Evolutionary conservation across 2,797 vertebrate species (phyloP).

Genomic region (Rhinichthys osculus): DNA sequence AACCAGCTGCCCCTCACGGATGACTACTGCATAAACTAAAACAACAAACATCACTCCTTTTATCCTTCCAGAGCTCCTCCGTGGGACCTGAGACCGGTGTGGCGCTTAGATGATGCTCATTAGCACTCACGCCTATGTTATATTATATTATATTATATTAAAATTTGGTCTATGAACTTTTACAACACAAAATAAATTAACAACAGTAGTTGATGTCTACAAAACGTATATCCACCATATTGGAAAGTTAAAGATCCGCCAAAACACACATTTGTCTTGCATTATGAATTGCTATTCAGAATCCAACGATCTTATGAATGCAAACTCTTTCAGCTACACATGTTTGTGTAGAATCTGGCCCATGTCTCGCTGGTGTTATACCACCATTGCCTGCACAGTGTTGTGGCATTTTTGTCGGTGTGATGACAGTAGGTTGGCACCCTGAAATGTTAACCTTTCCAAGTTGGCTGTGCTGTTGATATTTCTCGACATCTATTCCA

Average conservation of each 20-base stretch:
- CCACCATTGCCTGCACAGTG: not conserved
- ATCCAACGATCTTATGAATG: not conserved
- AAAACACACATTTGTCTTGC: conserved; percentile 1
- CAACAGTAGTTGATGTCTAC: not conserved
- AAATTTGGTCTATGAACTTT: not conserved
- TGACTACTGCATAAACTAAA: too few relatives aligned
- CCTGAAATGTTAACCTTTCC: conserved; percentile 30
- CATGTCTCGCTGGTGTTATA: conserved; percentile 37
- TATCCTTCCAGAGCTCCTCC: too few relatives aligned
- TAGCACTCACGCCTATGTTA: too few relatives aligned
- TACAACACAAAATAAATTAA: not conserved
- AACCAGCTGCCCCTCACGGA: too few relatives aligned
- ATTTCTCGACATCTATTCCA: not conserved
- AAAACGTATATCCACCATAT: too few relatives aligned
- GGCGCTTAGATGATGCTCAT: too few relatives aligned
- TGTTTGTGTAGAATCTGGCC: not conserved
- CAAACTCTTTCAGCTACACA: not conserved
- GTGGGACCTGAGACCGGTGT: too few relatives aligned
- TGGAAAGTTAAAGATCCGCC: not conserved
- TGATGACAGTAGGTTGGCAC: conserved; percentile 22
- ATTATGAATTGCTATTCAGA: not conserved
- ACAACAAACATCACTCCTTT: too few relatives aligned
- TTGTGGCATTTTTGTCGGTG: conserved; percentile 2
- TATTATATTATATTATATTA: not conserved
- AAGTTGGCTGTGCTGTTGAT: not conserved